Evolutionary conservation across 2,797 vertebrate genomes (phyloP), one percentile per base, ranked within the genome.

Genomic region (Strix occidentalis): DNA sequence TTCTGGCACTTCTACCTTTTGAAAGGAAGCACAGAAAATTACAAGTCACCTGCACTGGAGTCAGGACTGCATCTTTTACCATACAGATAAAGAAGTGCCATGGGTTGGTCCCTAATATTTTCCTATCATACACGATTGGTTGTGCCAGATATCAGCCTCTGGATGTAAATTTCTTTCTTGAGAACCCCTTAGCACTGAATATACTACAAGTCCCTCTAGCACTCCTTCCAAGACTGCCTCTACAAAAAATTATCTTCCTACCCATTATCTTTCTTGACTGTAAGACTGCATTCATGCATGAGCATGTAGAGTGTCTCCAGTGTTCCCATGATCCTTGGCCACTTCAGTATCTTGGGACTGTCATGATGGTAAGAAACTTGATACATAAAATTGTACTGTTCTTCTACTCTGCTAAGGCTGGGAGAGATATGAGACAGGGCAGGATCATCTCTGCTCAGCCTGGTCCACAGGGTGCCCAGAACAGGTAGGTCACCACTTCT

Each of bases 61-160:
- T 41, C 43, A 68, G 31, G 8, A 53, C 8, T 17, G 39, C 14
- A 48, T 54, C 13, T 72, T 68, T 37, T 53, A 17, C 50, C 25
- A 23, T 15, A 58, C 39, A 39, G 54, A 24, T 43, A 15, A 51
- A 66, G 12, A 50, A 43, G 6, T 31, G 17, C 4, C n/a, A 53
- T 10, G 23, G 19, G 10, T 11, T 20, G 6, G 9, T 35, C 66
- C 33, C 19, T 50, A 18, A 51, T n/a, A 71, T 65, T 70, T 66
- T 57, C n/a, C n/a, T 46, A 0, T 48, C 54, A 31, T 6, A 31
- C 1, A 0, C 17, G 35, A 6, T 31, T 41, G 70, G 14, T 41
- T 46, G 11, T 66, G 51, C 19, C 46, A 56, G 19, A 5, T 24
- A 50, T 58, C 45, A 60, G 21, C 24, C 13, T 77, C 50, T 39